Conservation (phyloP, 2,888 invertebrate genomes). For the Apeira syringaria region DNA sequence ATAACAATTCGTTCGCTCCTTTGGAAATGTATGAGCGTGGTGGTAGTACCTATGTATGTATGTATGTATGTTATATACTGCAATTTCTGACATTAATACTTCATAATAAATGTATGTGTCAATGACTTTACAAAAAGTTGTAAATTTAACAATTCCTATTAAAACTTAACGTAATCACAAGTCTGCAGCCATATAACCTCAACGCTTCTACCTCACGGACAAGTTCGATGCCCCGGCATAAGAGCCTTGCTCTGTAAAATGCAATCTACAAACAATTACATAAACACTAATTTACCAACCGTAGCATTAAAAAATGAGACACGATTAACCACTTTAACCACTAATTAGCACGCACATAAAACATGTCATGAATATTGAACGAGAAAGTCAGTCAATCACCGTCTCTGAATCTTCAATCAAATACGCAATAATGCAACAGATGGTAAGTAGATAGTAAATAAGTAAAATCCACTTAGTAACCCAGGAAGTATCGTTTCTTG, state of each 20-base stretch:
- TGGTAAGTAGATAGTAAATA: slow-evolving; percentile 40
- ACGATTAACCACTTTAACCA: slow-evolving; percentile 33
- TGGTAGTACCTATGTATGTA: no score
- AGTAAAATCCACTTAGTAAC: slow-evolving; percentile 33
- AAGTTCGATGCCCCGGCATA: slow-evolving; percentile 61
- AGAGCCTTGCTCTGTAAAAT: no score
- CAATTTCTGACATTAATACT: no score
- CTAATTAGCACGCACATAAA: slow-evolving; percentile 45
- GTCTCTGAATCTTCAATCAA: slow-evolving; percentile 37
- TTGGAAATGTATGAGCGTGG: no score
- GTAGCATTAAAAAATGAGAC: slow-evolving; percentile 28
- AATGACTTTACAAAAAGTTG: no score
- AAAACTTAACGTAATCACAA: no score
- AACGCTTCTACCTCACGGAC: slow-evolving; percentile 38
- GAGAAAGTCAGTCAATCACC: slow-evolving; percentile 45
- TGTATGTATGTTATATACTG: no score
- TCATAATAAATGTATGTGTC: no score
- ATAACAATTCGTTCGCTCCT: no score
- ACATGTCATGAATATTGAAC: slow-evolving; percentile 63
- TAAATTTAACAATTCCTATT: no score
- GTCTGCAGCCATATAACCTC: no score
- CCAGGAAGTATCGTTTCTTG: slow-evolving; percentile 30
- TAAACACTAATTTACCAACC: slow-evolving; percentile 25
- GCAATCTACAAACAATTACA: slow-evolving; percentile 18
- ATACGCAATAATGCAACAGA: slow-evolving; percentile 24